phyloP scores from a whole-genome alignment of 2,888 invertebrate species.

The Synergus japonicus region DNA sequence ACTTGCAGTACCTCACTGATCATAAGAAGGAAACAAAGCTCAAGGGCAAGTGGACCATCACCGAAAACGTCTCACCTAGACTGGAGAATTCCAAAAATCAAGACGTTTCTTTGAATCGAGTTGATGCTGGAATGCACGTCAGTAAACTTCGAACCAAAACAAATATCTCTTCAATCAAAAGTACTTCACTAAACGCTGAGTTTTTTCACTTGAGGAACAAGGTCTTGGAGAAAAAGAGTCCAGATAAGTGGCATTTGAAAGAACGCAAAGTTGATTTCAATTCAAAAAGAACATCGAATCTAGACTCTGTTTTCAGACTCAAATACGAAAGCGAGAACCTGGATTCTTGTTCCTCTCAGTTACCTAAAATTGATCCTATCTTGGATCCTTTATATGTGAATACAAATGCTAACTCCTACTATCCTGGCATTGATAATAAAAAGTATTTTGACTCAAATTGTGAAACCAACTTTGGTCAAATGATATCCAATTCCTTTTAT shows the following conservation, averaged over 20 bases:
- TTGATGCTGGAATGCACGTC: conserved; percentile 50
- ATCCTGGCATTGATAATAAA: not conserved
- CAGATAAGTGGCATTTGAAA: conserved; percentile 53
- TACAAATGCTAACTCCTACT: not conserved
- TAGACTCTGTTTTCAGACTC: conserved; percentile 1
- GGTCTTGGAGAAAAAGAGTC: conserved; percentile 61
- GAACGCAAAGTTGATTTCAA: conserved; percentile 55
- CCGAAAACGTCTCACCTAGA: conserved; percentile 62
- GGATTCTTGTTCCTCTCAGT: not conserved
- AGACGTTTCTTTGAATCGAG: conserved; percentile 53
- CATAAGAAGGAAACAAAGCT: conserved; percentile 67
- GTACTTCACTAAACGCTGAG: conserved; percentile 65
- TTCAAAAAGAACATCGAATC: not conserved
- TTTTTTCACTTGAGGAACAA: conserved; percentile 67
- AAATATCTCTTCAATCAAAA: not conserved
- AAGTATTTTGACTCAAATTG: not conserved
- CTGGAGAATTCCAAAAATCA: conserved; percentile 55
- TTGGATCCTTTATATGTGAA: not conserved
- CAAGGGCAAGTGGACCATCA: conserved; percentile 72
- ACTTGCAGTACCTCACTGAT: conserved; percentile 55
- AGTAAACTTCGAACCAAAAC: conserved; percentile 58
- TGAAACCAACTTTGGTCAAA: not conserved
- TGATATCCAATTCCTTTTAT: conserved; percentile 55
- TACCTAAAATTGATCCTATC: not conserved
- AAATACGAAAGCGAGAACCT: not conserved